A percentile compares a stretch with the other conserved stretches of the same genome.
Evolutionary conservation across 2,797 vertebrate species (phyloP).

Genomic region (Myotis findleyi): DNA sequence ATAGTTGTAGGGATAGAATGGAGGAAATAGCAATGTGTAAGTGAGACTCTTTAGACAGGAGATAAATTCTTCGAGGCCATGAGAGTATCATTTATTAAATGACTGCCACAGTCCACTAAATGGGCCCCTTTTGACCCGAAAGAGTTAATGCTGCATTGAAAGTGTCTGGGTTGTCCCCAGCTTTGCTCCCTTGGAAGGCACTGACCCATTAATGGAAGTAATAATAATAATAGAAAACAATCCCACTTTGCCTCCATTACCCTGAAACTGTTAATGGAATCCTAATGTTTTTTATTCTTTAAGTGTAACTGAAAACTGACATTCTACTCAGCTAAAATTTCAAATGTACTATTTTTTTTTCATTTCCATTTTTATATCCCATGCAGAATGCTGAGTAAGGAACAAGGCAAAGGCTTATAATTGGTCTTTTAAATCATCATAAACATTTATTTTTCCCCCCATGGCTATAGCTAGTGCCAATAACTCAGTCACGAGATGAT

Average conservation of each 20-base stretch:
- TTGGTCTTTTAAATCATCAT: constrained; percentile 86
- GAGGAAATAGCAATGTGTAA: constrained; percentile 53
- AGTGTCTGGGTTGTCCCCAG: constrained; percentile 74
- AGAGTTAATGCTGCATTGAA: constrained; percentile 82
- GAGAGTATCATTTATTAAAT: constrained; percentile 77
- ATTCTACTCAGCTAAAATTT: constrained; percentile 82
- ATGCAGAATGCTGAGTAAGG: constrained; percentile 83
- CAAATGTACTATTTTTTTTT: constrained; percentile 68
- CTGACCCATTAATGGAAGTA: constrained; percentile 81
- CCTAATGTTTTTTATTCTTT: constrained; percentile 77
- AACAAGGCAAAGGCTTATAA: constrained; percentile 82
- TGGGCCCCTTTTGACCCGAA: constrained; percentile 80
- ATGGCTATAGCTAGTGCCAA: constrained; percentile 69
- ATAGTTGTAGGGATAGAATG: constrained; percentile 64
- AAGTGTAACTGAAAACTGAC: constrained; percentile 78
- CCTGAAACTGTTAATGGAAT: constrained; percentile 71
- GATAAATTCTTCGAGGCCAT: constrained; percentile 77
- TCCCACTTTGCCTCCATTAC: constrained; percentile 68
- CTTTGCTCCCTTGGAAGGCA: constrained; percentile 73
- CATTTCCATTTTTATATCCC: constrained; percentile 79
- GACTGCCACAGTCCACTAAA: constrained; percentile 58
- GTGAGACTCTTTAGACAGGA: constrained; percentile 60
- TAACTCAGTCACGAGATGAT: constrained; percentile 74
- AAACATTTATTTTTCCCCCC: constrained; percentile 75
- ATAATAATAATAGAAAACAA: constrained; percentile 84